Evolutionary conservation across 2,797 vertebrate species (phyloP).

Genomic region (Luscinia megarhynchos): DNA sequence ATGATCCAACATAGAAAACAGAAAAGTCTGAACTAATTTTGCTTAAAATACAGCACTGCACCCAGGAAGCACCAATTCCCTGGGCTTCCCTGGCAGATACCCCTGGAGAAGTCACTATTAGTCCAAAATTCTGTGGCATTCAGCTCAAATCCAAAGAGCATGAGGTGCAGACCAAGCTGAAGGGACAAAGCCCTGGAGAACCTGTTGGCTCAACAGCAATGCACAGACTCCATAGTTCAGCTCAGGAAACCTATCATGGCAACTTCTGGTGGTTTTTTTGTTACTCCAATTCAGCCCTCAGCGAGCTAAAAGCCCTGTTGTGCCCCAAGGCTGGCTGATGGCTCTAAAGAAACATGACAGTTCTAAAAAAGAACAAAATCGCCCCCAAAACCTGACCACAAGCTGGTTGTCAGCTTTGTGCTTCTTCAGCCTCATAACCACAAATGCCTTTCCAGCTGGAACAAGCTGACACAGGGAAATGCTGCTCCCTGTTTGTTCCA

Average conservation of each 20-base stretch:
- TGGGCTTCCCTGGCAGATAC: fast-evolving
- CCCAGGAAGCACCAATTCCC: background rate
- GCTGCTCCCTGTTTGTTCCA: background rate
- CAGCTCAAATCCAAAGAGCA: background rate
- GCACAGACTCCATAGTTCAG: fast-evolving
- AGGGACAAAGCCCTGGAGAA: background rate
- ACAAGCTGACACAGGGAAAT: fast-evolving
- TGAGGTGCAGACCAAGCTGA: fast-evolving
- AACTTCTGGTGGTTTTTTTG: fast-evolving
- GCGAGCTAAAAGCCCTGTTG: background rate
- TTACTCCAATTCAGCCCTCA: background rate
- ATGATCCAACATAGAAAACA: background rate
- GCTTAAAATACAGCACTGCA: fast-evolving
- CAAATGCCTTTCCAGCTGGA: background rate
- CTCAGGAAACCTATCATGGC: background rate
- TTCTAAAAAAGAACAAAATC: background rate
- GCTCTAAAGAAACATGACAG: background rate
- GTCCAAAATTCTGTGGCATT: background rate
- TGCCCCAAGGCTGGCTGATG: background rate
- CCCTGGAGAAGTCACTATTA: background rate
- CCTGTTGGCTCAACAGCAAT: fast-evolving
- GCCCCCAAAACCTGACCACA: background rate
- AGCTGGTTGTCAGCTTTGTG: fast-evolving
- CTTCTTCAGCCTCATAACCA: background rate
- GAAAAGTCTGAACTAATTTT: background rate